A percentile compares a stretch with the other conserved stretches of the same genome.
Evolutionary conservation across 2,113 vertebrate species (phyloP).

Genomic region (Dicerorhinus sumatrensis): DNA sequence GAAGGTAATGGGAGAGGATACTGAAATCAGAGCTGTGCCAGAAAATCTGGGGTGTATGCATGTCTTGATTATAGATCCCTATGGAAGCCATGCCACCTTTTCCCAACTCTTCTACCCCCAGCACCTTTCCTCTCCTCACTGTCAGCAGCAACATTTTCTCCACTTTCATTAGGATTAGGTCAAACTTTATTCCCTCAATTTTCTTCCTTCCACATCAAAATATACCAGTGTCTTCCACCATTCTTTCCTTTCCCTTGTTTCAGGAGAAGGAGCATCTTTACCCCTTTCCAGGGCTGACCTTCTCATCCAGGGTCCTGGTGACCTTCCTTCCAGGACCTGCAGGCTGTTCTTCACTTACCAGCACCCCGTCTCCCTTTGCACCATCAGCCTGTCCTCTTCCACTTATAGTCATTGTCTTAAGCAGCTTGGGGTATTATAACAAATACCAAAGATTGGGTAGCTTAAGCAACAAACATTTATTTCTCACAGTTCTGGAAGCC

Average conservation of each 20-base stretch:
- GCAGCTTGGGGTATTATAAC: neutral
- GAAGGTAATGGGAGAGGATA: neutral
- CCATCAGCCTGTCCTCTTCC: neutral
- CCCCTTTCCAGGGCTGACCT: neutral
- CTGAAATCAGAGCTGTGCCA: neutral
- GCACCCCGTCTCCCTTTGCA: neutral
- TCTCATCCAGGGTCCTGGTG: neutral
- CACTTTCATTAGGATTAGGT: neutral
- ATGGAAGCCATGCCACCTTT: accelerated
- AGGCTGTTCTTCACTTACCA: neutral
- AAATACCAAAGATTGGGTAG: no score
- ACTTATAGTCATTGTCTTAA: neutral
- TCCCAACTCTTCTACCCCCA: neutral
- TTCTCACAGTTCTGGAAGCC: neutral
- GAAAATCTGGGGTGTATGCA: neutral
- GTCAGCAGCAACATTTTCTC: neutral
- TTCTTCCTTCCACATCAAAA: neutral
- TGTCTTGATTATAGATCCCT: neutral
- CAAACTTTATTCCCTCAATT: neutral
- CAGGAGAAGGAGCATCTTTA: neutral
- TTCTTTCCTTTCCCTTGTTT: neutral
- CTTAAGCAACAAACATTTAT: neutral
- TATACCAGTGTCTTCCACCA: neutral
- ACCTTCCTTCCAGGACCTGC: neutral
- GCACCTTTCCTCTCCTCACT: neutral